Base-by-base conservation (phyloP, 2,113 vertebrate genomes). In the Pelecanus crispus region DNA sequence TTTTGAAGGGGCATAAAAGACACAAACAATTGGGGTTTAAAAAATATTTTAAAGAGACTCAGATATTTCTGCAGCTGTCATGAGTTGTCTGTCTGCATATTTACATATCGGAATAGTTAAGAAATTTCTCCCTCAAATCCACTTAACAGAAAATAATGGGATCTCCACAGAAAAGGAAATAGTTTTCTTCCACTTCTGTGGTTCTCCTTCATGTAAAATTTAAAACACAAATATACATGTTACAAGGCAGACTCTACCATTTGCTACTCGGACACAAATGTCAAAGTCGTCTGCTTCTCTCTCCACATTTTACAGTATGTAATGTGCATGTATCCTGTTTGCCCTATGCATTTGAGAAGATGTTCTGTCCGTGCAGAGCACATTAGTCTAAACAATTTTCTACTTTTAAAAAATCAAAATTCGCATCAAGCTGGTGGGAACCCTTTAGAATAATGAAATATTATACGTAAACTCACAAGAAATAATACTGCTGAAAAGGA, bases 201-300 rank as follows among this genome's bases (percentile, higher is more conserved):
- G 31, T 36, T 75, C 36, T 75, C 19, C 19, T 71, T 63, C 72
- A 38, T 2, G 11, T 13, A 49, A 56, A 84, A 21, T 40, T 67
- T 80, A 67, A 86, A 83, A 80, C 18, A 47, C 20, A 74, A 68
- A 45, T 4, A 42, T 10, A 66, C 0, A 0, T 10, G 2, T 44
- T 49, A n/a, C 13, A 67, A 67, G 77, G 38, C 72, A 83, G n/a
- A 67, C 53, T 88, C 45, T 42, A 53, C 8, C 36, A n/a, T 82
- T 81, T 70, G 17, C 82, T 81, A 8, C 50, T 67, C 3, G 2
- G 31, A 83, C 42, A 74, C 7, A 75, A n/a, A 49, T 8, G 15
- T 12, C 85, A 78, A 58, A 58, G 59, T 17, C 36, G 11, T n/a
- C 7, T 5, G 45, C 28, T 92, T 36, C 42, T 53, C 38, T 45